Evolutionary conservation across 2,888 invertebrate species (phyloP), one percentile per base, ranked within the genome.

Genomic region (Sinopyrophorus schimmeli): DNA sequence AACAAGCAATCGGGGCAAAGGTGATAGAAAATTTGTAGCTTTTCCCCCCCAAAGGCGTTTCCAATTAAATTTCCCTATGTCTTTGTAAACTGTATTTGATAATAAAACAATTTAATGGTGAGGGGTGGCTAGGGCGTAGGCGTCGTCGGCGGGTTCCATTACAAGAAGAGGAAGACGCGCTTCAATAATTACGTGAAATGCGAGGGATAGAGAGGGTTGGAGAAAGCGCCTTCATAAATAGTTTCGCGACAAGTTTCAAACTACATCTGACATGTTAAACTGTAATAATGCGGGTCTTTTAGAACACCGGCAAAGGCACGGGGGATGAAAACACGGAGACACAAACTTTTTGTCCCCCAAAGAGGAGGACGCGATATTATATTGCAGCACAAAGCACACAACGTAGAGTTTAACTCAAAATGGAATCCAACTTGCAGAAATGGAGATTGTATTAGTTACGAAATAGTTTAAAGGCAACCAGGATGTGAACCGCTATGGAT

Each of bases 371-470:
- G 24, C 41, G 30, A 48, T 44, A 39, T 43, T 39, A 46, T 40
- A 50, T 46, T 46, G 44, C 40, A 34, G 32, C 38, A 50, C 50
- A 50, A 50, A 50, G 44, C 30, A 38, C 24, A 31, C 32, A 21
- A 43, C 31, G 34, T 24, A 23, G 50, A 15, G 44, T 39, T 50
- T 35, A 21, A 15, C 34, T 46, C 46, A 40, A 50, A 50, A 50
- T 41, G 39, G 40, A 50, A 46, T 46, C 34, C 30, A 39, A 50
- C 16, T 50, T 50, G 40, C 40, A 44, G 43, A 49, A 49, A 43
- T 49, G 32, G 34, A 40, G 46, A 50, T 50, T 44, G 46, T 46
- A 46, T 46, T 50, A 50, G 50, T 46, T 50, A 20, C 49, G 44
- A 50, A 50, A 50, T 50, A 50, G 50, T 50, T 50, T 46, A 16